Base-by-base conservation (phyloP, 2,113 vertebrate species). In the Gadus macrocephalus region DNA sequence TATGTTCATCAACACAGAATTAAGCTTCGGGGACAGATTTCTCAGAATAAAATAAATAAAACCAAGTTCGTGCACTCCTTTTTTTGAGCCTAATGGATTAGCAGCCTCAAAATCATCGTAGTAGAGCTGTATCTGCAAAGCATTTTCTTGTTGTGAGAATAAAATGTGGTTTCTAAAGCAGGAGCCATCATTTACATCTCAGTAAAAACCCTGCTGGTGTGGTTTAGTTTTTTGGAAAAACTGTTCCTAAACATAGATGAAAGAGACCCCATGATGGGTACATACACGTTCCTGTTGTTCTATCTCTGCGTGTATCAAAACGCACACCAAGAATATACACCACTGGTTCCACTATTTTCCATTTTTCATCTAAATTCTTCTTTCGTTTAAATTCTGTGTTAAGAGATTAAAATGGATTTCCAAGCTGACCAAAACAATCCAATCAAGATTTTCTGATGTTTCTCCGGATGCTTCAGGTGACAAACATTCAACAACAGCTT, bases 11-110 rank as follows among this genome's bases (percentile, higher is more conserved):
- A 72, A 22, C 27, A 63, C 64, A 2, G 17, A 73, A 67, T 79
- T 79, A 8, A 67, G 25, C 19, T 70, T 69, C 5, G 68, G 22
- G 55, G 71, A 68, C 2, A 68, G 62, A 49, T 73, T 77, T 27
- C 64, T 53, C 17, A 71, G 28, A 53, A 72, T 77, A 49, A 76
- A 76, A 63, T 71, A 76, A 68, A 79, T 53, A n/a, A 17, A 71
- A 3, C 72, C 68, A 35, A 71, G 61, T 71, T 75, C 68, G 38
- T 71, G 49, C 0, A 74, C 22, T 14, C 67, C 61, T 25, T 72
- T 71, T 68, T 75, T 75, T 11, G 64, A 75, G 5, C 69, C 62
- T 27, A 69, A 15, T 2, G 42, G 49, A 59, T 73, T 74, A 20
- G 53, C 61, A 6, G 9, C 28, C 16, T 62, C 61, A 64, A 14